A percentile compares a stretch with the other conserved stretches of the same genome.
phyloP scores from a whole-genome alignment of 2,888 invertebrate species.

The Axea sp. region DNA sequence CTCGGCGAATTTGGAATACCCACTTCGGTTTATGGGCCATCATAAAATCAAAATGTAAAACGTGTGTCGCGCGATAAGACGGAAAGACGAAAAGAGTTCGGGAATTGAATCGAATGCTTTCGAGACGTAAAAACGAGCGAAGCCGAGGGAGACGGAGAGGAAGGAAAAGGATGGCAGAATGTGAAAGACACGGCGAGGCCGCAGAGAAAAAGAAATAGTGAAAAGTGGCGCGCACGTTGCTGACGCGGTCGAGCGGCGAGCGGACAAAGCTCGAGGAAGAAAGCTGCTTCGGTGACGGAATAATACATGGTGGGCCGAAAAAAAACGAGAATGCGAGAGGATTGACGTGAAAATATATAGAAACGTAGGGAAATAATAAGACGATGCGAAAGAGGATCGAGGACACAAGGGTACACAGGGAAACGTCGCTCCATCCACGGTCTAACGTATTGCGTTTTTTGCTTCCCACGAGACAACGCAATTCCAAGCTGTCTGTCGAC shows the following conservation, averaged over 20 bases:
- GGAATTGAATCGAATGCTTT: constrained; percentile 60
- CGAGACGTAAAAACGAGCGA: constrained; percentile 50
- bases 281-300: constrained; percentile 52
- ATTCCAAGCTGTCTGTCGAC: constrained; percentile 66
- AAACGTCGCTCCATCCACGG: constrained; percentile 51
- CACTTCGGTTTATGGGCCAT: constrained; percentile 50
- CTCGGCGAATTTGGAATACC: constrained; percentile 45
- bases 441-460: constrained; percentile 60
- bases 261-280: constrained; percentile 55
- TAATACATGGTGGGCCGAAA: constrained; percentile 58
- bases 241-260: constrained; percentile 61
- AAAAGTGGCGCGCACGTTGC: constrained; percentile 50
- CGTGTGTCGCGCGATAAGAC: constrained; percentile 50
- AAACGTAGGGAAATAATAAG: constrained; percentile 64
- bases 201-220: constrained; percentile 28
- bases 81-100: constrained; percentile 17
- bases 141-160: not conserved
- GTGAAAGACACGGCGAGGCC: constrained; percentile 14
- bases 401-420: constrained; percentile 51
- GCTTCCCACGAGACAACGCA: constrained; percentile 65
- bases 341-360: constrained; percentile 62
- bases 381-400: constrained; percentile 55
- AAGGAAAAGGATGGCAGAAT: constrained; percentile 1
- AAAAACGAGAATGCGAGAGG: constrained; percentile 39
- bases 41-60: constrained; percentile 57